Percentiles rank a stretch among this genome's conserved stretches.
phyloP scores from a whole-genome alignment of 2,113 vertebrate species.

The Leptobrachium ailaonicum region DNA sequence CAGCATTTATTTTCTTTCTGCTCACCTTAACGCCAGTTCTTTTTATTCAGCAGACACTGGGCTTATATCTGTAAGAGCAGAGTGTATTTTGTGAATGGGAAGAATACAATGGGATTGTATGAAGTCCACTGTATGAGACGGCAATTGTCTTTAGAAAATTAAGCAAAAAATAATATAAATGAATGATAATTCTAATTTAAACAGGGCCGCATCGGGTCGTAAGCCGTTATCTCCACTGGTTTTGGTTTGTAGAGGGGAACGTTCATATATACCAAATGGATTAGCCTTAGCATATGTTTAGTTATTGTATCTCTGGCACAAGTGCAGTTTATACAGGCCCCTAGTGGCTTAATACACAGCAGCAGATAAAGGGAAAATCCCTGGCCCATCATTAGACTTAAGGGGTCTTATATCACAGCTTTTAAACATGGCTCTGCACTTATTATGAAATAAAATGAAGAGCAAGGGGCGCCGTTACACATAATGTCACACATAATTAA shows the following conservation, averaged over 20 bases:
- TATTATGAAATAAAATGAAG: background rate
- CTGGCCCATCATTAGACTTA: slow-evolving; percentile 52
- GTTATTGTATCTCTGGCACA: slow-evolving; percentile 55
- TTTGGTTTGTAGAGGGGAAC: slow-evolving; percentile 17
- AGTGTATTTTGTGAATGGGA: too few species aligned
- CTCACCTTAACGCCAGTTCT: too few species aligned
- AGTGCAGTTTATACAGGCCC: slow-evolving; percentile 84
- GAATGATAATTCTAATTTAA: background rate
- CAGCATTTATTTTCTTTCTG: too few species aligned
- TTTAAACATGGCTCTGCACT: slow-evolving; percentile 16
- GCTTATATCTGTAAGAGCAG: too few species aligned
- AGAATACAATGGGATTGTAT: too few species aligned
- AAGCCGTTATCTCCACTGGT: background rate
- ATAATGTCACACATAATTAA: background rate
- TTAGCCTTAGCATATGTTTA: slow-evolving; percentile 55
- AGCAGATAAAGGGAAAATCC: slow-evolving; percentile 70
- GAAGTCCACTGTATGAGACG: too few species aligned
- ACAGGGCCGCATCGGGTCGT: background rate
- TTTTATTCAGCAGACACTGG: too few species aligned
- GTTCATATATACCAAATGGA: slow-evolving; percentile 42
- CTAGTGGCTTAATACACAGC: slow-evolving; percentile 81
- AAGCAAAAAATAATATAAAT: background rate
- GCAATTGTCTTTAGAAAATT: too few species aligned
- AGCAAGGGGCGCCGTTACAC: background rate
- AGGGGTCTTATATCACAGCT: slow-evolving; percentile 10